A percentile compares a stretch with the other conserved stretches of the same genome.
Evolutionary conservation across 2,888 invertebrate genomes (phyloP).

Genomic region (Agriopis leucophaearia): DNA sequence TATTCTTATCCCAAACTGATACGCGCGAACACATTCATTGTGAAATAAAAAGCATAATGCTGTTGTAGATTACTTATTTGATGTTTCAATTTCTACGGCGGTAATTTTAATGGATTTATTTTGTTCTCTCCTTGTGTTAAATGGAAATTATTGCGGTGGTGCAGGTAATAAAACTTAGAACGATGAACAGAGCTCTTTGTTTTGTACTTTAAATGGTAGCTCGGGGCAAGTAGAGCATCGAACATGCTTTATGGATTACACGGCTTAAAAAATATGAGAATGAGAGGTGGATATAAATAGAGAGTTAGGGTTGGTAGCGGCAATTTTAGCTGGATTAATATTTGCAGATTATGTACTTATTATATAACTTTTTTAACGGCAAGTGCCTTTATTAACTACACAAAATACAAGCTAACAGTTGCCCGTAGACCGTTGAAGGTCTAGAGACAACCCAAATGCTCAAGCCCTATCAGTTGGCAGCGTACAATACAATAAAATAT

Average conservation of each 20-base stretch:
- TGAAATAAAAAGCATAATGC: constrained; percentile 73
- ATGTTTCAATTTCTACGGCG: constrained; percentile 68
- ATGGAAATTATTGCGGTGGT: constrained; percentile 54
- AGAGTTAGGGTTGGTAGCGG: neutral
- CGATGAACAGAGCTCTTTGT: constrained; percentile 44
- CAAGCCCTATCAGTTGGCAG: no score
- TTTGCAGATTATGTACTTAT: no score
- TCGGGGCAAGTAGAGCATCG: constrained; percentile 38
- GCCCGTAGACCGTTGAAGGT: no score
- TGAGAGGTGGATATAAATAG: constrained; percentile 27
- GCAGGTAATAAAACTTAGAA: constrained; percentile 47
- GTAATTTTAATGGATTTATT: constrained; percentile 70
- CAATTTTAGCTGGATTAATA: no score
- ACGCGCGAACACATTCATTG: constrained; percentile 48
- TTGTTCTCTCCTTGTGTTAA: constrained; percentile 63
- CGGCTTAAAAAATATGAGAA: constrained; percentile 33
- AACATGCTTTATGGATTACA: constrained; percentile 41
- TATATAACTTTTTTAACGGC: no score
- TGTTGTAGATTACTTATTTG: constrained; percentile 70
- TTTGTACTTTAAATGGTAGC: constrained; percentile 42
- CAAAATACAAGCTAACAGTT: no score
- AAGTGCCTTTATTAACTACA: no score
- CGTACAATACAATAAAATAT: no score
- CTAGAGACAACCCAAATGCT: no score
- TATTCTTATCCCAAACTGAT: constrained; percentile 16